Evolutionary conservation across 1,140 invertebrate genomes (phyloP).

Genomic region (Cecropterus lyciades): DNA sequence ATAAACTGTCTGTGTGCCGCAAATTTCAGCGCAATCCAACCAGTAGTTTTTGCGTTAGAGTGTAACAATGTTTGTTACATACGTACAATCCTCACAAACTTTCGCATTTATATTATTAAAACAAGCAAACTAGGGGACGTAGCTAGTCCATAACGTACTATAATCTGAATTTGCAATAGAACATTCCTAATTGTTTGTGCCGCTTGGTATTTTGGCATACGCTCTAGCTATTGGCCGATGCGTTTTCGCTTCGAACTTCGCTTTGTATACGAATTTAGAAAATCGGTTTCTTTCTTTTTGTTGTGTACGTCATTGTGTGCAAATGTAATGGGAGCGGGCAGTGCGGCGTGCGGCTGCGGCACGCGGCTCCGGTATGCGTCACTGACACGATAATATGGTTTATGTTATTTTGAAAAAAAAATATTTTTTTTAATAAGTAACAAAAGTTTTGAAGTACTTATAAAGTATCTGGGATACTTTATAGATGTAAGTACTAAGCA

Average conservation of each 20-base stretch:
- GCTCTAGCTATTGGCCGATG: slow-evolving; percentile 74
- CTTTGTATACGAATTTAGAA: slow-evolving; percentile 81
- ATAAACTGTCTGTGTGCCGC: too few relatives aligned
- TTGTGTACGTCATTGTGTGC: slow-evolving; percentile 67
- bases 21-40: too few relatives aligned
- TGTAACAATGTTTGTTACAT: too few relatives aligned
- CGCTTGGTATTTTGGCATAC: slow-evolving; percentile 79
- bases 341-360: slow-evolving; percentile 26
- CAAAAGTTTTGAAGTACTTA: too few relatives aligned
- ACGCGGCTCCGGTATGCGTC: not conserved
- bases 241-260: slow-evolving; percentile 69
- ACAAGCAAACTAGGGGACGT: not conserved
- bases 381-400: too few relatives aligned
- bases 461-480: too few relatives aligned
- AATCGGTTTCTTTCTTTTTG: slow-evolving; percentile 66
- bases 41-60: too few relatives aligned
- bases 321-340: slow-evolving; percentile 65
- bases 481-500: too few relatives aligned
- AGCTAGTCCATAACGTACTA: slow-evolving; percentile 60
- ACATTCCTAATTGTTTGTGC: slow-evolving; percentile 80
- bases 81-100: too few relatives aligned
- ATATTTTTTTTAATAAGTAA: too few relatives aligned
- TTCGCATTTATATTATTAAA: too few relatives aligned
- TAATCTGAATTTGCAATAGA: slow-evolving; percentile 68
- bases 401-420: too few relatives aligned